These are phyloP conservation scores for Tyria jacobaeae DNA, from an alignment of 2,888 invertebrate species.

Conservation along the genomic window DNA sequence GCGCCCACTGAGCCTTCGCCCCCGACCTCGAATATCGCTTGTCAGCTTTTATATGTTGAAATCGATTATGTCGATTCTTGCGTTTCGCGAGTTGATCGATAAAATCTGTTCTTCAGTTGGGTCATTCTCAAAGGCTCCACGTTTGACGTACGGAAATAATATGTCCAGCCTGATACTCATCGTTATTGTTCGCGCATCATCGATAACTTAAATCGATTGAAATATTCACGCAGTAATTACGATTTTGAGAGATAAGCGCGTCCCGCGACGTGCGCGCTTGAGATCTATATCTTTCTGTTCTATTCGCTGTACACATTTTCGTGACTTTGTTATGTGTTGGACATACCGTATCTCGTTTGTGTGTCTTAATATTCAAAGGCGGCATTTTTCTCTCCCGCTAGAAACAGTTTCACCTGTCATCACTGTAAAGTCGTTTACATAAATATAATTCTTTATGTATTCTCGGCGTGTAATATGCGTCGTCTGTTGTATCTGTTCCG, in stretches of 20 bases:
- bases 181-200: slow-evolving; percentile 78
- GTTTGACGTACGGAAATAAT: slow-evolving; percentile 77
- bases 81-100: slow-evolving; percentile 71
- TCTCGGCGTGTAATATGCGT: slow-evolving; percentile 66
- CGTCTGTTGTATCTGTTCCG: slow-evolving; percentile 62
- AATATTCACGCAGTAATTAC: slow-evolving; percentile 83
- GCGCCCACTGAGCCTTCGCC: slow-evolving; percentile 79
- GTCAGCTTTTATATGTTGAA: slow-evolving; percentile 79
- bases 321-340: slow-evolving; percentile 62
- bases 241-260: slow-evolving; percentile 74
- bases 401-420: slow-evolving; percentile 79
- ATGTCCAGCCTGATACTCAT: slow-evolving; percentile 69
- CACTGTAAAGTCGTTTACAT: slow-evolving; percentile 69
- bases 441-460: slow-evolving; percentile 80
- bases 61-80: slow-evolving; percentile 77
- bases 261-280: slow-evolving; percentile 61
- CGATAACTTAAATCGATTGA: slow-evolving; percentile 79
- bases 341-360: slow-evolving; percentile 64
- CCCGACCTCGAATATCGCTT: slow-evolving; percentile 77
- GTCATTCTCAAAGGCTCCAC: slow-evolving; percentile 59
- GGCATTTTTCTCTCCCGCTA: slow-evolving; percentile 70
- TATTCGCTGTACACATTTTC: slow-evolving; percentile 69
- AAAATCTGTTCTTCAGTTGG: slow-evolving; percentile 70
- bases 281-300: slow-evolving; percentile 66
- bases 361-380: slow-evolving; percentile 69